phyloP scores from a whole-genome alignment of 2,113 vertebrate genomes.

The Serinus canaria region DNA sequence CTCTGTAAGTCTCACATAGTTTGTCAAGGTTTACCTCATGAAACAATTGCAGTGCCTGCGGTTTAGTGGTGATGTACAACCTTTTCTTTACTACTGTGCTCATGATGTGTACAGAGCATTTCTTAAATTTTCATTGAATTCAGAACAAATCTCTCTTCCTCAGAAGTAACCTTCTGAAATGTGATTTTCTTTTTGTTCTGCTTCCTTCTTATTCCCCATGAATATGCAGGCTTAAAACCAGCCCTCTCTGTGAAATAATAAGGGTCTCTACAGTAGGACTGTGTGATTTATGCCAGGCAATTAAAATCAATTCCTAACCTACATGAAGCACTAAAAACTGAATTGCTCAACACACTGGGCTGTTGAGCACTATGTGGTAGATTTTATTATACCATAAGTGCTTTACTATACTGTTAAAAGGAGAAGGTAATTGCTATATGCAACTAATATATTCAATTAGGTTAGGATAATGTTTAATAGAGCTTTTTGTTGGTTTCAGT shows the following conservation, averaged over 20 bases:
- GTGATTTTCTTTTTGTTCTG: neutral
- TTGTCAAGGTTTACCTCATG: neutral
- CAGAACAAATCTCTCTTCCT: neutral
- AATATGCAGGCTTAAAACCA: neutral
- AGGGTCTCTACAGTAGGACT: conserved; percentile 35
- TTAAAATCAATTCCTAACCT: conserved; percentile 53
- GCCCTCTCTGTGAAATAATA: neutral
- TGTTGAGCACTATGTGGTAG: conserved; percentile 53
- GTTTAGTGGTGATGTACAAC: neutral
- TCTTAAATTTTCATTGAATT: neutral
- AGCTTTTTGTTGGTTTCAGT: conserved; percentile 43
- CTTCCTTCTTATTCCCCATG: neutral
- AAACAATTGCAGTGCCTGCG: neutral
- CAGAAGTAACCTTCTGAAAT: neutral
- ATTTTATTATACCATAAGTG: conserved; percentile 54
- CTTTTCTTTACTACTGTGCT: neutral
- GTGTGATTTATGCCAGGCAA: conserved; percentile 40
- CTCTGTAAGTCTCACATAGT: neutral
- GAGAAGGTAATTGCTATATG: conserved; percentile 34
- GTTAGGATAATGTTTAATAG: conserved; percentile 46
- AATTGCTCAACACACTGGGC: conserved; percentile 35
- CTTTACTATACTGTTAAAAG: conserved; percentile 60
- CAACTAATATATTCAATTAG: conserved; percentile 53
- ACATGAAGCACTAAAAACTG: conserved; percentile 38
- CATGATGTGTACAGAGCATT: neutral